Conservation (phyloP, 2,113 vertebrate species). For the Microtus oregoni region DNA sequence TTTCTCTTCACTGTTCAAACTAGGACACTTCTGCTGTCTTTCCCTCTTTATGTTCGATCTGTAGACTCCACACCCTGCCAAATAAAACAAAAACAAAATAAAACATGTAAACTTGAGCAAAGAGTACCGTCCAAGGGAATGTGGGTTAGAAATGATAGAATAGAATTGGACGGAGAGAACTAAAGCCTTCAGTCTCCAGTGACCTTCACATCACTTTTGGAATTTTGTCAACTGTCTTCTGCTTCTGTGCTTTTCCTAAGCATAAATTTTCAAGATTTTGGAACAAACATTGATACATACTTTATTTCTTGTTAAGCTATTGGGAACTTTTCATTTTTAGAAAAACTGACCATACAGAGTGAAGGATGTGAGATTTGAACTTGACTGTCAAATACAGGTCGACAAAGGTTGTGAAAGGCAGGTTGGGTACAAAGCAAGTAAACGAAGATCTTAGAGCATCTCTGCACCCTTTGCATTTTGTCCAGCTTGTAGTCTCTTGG, state of each 20-base stretch:
- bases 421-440: not conserved
- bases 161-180: not conserved
- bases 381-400: not conserved
- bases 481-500: not conserved
- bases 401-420: not conserved
- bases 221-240: not conserved
- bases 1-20: not conserved
- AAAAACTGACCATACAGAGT: not conserved
- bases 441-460: not conserved
- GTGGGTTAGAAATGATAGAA: not conserved
- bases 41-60: not conserved
- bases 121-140: not conserved
- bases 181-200: not conserved
- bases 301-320: not conserved
- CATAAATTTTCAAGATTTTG: not conserved
- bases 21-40: not conserved
- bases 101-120: not conserved
- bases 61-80: not conserved
- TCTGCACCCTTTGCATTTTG: not conserved
- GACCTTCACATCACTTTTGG: not conserved
- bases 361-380: not conserved
- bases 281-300: not conserved
- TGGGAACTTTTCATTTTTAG: not conserved
- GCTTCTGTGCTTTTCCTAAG: not conserved
- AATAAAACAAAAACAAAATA: not conserved